A percentile compares a stretch with the other conserved stretches of the same genome.
phyloP scores from a whole-genome alignment of 2,888 invertebrate genomes.

The Mystacides longicornis region DNA sequence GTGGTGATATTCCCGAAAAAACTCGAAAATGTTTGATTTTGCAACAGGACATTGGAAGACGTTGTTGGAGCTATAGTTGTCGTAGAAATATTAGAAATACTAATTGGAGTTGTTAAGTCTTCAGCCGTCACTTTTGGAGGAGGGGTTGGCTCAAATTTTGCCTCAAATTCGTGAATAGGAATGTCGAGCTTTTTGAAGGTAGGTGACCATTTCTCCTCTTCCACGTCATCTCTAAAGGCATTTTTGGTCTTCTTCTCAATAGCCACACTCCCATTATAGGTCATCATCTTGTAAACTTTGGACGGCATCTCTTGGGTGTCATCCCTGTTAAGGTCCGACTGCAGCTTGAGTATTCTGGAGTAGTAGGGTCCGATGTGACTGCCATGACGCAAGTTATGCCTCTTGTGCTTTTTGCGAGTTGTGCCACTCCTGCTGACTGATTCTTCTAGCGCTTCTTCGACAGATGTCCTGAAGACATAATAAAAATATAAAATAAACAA shows the following conservation, averaged over 20 bases:
- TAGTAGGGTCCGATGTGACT: slow-evolving; percentile 21
- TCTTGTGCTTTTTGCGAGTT: slow-evolving; percentile 5
- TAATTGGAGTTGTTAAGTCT: neutral
- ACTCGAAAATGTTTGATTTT: slow-evolving; percentile 7
- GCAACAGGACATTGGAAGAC: neutral
- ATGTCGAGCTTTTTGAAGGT: slow-evolving; percentile 28
- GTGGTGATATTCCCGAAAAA: slow-evolving; percentile 3
- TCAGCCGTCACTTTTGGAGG: slow-evolving; percentile 36
- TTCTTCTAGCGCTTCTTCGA: neutral
- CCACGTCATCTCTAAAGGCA: slow-evolving; percentile 22
- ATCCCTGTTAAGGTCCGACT: slow-evolving; percentile 22
- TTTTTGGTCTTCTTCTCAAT: slow-evolving; percentile 22
- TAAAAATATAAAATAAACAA: too few relatives aligned
- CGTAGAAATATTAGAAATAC: neutral
- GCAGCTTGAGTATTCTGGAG: slow-evolving; percentile 22
- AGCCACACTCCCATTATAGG: slow-evolving; percentile 22
- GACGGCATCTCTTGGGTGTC: slow-evolving; percentile 15
- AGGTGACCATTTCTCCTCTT: slow-evolving; percentile 22
- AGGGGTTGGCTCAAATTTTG: slow-evolving; percentile 48
- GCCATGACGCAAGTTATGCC: slow-evolving; percentile 21
- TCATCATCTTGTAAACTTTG: slow-evolving; percentile 15
- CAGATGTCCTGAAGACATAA: neutral
- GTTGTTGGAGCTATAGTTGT: neutral
- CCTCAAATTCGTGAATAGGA: slow-evolving; percentile 56
- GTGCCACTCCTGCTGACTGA: neutral